Evolutionary conservation across 1,140 invertebrate genomes (phyloP), one percentile per base, ranked within the genome.

Genomic region (Hycleus phaleratus): DNA sequence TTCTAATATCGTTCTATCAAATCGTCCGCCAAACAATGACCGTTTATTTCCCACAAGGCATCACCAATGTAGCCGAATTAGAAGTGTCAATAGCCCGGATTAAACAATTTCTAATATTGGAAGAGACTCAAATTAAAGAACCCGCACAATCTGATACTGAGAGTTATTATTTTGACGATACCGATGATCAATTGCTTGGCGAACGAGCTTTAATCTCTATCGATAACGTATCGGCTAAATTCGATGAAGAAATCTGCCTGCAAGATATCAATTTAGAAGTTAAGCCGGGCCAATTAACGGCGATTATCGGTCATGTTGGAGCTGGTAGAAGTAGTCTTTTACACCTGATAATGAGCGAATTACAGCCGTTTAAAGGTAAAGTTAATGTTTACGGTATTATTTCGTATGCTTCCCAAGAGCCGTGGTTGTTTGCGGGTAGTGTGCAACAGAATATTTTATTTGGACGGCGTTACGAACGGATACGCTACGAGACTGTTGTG

Each of bases 301-400:
- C 82, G 2, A 71, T 91, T 1, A 82, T 89, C 42, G 90, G 90
- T 25, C 79, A 84, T 47, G 86, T 93, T 11, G 89, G 90, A 10
- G 77, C 85, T 3, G 88, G 90, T 9, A 93, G 92, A 77, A 84
- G 81, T 6, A 87, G 85, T 0, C 61, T 89, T 1, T 68, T 89
- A 0, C 77, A 89, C 62, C 75, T 79, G 0, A 77, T 92, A 50
- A 71, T 92, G 1, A 75, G 80, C 12, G 89, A 92, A 70, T 68
- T 91, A 38, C 81, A 84, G 18, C 61, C 84, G 1, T 71, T 66
- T 0, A 65, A 71, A 0, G 90, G 90, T 1, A 74, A 71, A 4
- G 72, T 90, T 0, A 70, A 74, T 8, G 71, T 88, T 0, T 73
- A 77, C 46, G 90, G 90, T n/a, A 79, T 73, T 42, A 70, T 92